A percentile compares a stretch with the other conserved stretches of the same genome.
These are phyloP conservation scores for Phocides pigmalion DNA, from an alignment of 1,140 invertebrate genomes.

Conservation along the genomic window DNA sequence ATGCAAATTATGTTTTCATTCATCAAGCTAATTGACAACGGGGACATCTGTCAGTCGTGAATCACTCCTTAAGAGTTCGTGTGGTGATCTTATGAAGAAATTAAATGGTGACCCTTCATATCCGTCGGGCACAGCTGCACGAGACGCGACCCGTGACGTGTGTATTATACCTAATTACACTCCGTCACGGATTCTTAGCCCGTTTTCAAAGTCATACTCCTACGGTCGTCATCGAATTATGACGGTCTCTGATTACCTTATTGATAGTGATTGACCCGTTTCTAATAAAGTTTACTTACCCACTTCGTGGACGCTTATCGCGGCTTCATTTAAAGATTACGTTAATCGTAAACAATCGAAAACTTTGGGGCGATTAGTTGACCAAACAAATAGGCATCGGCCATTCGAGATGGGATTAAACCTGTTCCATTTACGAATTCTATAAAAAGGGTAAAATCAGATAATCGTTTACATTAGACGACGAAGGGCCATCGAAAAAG, in stretches of 20 bases:
- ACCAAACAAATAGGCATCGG: conserved; percentile 27
- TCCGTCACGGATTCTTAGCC: conserved; percentile 35
- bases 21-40: conserved; percentile 66
- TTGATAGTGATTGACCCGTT: conserved; percentile 46
- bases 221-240: conserved; percentile 36
- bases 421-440: conserved; percentile 21
- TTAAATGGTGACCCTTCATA: conserved; percentile 70
- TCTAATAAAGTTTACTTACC: conserved; percentile 34
- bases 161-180: conserved; percentile 59
- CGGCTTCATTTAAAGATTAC: conserved; percentile 12
- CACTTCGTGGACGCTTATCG: conserved; percentile 31
- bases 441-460: conserved; percentile 28
- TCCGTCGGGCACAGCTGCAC: conserved; percentile 65
- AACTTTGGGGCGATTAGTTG: conserved; percentile 28
- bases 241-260: conserved; percentile 36
- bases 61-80: conserved; percentile 68
- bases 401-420: conserved; percentile 13
- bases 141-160: conserved; percentile 45
- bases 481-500: conserved; percentile 23
- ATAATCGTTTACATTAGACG: conserved; percentile 17
- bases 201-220: conserved; percentile 37
- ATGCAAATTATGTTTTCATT: conserved; percentile 75
- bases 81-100: conserved; percentile 65
- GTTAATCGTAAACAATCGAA: conserved; percentile 32
- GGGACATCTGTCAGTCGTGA: conserved; percentile 76